phyloP scores from a whole-genome alignment of 2,888 invertebrate species.

The Lasioglossum zephyrum region DNA sequence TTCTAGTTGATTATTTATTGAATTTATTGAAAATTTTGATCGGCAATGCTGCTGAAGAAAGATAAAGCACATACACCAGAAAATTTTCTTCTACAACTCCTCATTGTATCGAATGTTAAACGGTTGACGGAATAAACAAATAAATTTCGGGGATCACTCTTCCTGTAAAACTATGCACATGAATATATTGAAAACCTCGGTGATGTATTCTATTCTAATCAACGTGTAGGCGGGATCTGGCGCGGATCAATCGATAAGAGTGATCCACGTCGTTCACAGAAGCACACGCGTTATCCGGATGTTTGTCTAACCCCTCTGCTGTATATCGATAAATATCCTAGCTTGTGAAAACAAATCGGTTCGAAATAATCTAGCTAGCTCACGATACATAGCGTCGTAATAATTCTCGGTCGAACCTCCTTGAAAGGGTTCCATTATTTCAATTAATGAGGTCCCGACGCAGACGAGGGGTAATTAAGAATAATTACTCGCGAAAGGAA shows the following conservation, averaged over 20 bases:
- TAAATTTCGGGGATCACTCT: background rate
- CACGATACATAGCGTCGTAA: background rate
- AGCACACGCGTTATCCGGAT: conserved; percentile 30
- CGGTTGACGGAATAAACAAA: background rate
- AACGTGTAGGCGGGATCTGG: conserved; percentile 34
- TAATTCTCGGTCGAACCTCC: conserved; percentile 27
- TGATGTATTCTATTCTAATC: conserved; percentile 7
- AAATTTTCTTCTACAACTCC: background rate
- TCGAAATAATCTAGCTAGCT: conserved; percentile 17
- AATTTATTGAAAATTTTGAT: background rate
- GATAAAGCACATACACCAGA: background rate
- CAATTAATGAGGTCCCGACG: conserved; percentile 51
- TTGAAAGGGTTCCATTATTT: conserved; percentile 33
- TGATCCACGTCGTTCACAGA: conserved; percentile 7
- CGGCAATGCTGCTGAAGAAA: background rate
- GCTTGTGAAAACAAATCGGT: background rate
- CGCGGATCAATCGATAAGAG: conserved; percentile 52
- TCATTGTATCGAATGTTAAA: background rate
- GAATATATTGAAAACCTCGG: background rate
- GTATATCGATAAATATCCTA: conserved; percentile 32
- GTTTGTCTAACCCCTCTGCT: conserved; percentile 34
- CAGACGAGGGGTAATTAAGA: conserved; percentile 52
- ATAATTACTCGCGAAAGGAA: conserved; percentile 48
- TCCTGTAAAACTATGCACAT: background rate
- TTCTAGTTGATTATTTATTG: too few species aligned